These are phyloP conservation scores for Cataglyphis albicans DNA, from an alignment of 2,888 invertebrate species.

Conservation along the genomic window DNA sequence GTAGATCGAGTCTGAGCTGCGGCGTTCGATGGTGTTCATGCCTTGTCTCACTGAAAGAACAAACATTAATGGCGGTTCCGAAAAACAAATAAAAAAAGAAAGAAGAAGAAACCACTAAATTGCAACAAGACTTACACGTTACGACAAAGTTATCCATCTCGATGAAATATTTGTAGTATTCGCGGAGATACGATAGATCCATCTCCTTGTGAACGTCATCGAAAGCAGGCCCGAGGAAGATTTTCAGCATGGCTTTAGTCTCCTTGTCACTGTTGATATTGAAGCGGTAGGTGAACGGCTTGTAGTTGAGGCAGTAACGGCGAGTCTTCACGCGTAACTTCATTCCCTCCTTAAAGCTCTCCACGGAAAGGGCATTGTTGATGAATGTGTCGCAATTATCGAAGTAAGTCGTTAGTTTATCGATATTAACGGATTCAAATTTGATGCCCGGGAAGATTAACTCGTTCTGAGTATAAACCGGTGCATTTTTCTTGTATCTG, in stretches of 20 bases:
- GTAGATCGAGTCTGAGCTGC: conserved; percentile 78
- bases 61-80: neutral
- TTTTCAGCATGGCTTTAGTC: conserved; percentile 88
- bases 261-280: conserved; percentile 88
- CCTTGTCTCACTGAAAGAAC: conserved; percentile 81
- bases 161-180: conserved; percentile 87
- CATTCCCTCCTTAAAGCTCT: conserved; percentile 85
- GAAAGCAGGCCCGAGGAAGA: conserved; percentile 91
- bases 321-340: conserved; percentile 88
- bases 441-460: conserved; percentile 88
- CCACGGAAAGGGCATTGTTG: conserved; percentile 88
- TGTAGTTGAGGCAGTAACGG: conserved; percentile 91
- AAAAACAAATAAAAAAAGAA: neutral
- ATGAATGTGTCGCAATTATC: conserved; percentile 89
- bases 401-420: conserved; percentile 90
- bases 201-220: conserved; percentile 87
- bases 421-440: conserved; percentile 89
- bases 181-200: conserved; percentile 86
- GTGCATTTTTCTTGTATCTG: conserved; percentile 88
- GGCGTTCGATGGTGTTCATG: conserved; percentile 80
- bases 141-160: conserved; percentile 88
- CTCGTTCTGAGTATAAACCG: conserved; percentile 88
- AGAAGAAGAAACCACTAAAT: neutral
- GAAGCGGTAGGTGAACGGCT: conserved; percentile 89
- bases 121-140: conserved; percentile 86